Evolutionary conservation across 2,797 vertebrate genomes (phyloP), one percentile per base, ranked within the genome.

Genomic region (Phoebastria nigripes): DNA sequence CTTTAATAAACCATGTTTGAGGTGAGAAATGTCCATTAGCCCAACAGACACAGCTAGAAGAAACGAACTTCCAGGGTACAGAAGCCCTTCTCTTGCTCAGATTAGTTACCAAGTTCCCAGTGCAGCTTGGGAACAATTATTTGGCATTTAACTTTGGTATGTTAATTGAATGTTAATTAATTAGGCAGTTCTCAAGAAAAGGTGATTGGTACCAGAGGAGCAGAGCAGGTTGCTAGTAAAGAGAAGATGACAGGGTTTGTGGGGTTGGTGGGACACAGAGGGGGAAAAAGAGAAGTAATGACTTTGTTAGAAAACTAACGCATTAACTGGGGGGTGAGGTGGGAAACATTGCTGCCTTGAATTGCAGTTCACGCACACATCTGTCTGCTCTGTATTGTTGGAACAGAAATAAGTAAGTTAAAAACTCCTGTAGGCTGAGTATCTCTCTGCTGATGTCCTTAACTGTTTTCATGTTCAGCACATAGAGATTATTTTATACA

Each of bases 101-200:
- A 63, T 92, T 52, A 92, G 83, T 93, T 95, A 72, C 58, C 28
- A 73, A 62, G 67, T 91, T 94, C 52, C 92, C n/a, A 35, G 26
- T 56, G 55, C 59, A 77, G 41, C 78, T 73, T 91, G 78, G 89
- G 92, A 93, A 63, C 81, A 85, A 91, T 90, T 94, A 89, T 86
- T 83, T 94, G 77, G 46, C 69, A 65, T 94, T 94, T 91, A 81
- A 86, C 74, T 86, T 91, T 7, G 26, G n/a, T 85, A 11, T 85
- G 67, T 96, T 93, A 94, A 94, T 90, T 93, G 69, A 88, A 78
- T 72, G 78, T 91, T 97, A 93, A 89, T 95, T 96, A 95, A 90
- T 84, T 49, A 89, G 71, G 28, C 59, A 70, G 67, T 77, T 95
- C 52, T 91, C 55, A 80, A 77, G 89, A 52, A 95, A 94, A 95